A percentile compares a stretch with the other conserved stretches of the same genome.
These are phyloP conservation scores for Lanistes nyassanus DNA, from an alignment of 1,140 invertebrate species.

Conservation along the genomic window DNA sequence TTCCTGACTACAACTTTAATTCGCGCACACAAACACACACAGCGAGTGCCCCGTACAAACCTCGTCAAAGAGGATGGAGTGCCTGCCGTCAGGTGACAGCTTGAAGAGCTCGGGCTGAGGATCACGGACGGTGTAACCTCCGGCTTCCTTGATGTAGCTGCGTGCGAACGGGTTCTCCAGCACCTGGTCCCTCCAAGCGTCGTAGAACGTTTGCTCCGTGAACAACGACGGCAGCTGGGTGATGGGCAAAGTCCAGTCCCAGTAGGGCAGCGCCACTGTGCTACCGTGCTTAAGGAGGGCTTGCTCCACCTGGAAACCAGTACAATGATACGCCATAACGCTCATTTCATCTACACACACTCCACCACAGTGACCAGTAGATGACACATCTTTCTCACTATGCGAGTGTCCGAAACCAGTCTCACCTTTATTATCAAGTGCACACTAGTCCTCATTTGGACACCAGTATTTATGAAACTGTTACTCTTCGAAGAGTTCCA, in stretches of 20 bases:
- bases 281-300: constrained; percentile 26
- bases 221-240: constrained; percentile 22
- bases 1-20: no score
- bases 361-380: no score
- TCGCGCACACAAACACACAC: no score
- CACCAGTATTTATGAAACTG: no score
- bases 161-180: background rate
- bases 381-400: no score
- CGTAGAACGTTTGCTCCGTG: constrained; percentile 18
- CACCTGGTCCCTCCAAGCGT: constrained; percentile 20
- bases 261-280: constrained; percentile 33
- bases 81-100: background rate
- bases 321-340: no score
- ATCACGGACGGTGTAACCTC: constrained; percentile 26
- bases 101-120: constrained; percentile 20
- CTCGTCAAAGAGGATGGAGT: constrained; percentile 24
- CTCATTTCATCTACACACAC: no score
- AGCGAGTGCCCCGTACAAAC: no score
- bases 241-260: constrained; percentile 33
- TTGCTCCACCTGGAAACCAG: constrained; percentile 22
- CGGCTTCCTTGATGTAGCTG: constrained; percentile 16
- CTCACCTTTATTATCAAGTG: no score
- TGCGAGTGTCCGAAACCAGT: no score
- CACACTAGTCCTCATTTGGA: no score
- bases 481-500: no score